Conservation (phyloP, 2,888 invertebrate species). For the Sminthurinus aureus region DNA sequence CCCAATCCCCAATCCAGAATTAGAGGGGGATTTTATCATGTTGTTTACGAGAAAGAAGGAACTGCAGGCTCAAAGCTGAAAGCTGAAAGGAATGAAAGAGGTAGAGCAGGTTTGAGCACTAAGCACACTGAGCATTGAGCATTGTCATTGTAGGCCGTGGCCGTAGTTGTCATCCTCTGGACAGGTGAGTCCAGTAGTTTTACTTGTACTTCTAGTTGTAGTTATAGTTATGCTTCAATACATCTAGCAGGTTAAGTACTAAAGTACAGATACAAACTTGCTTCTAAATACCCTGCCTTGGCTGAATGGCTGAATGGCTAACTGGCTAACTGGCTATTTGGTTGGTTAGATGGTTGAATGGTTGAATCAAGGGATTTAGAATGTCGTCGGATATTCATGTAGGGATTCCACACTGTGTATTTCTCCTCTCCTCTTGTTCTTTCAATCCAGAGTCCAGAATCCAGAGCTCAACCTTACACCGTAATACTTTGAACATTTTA, state of each 20-base stretch:
- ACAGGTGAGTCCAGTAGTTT: conserved; percentile 15
- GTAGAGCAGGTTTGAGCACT: not conserved
- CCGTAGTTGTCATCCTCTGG: conserved; percentile 8
- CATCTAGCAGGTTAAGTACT: too few relatives aligned
- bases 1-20: too few relatives aligned
- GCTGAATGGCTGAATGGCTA: not conserved
- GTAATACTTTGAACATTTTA: too few relatives aligned
- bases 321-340: not conserved
- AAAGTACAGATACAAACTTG: too few relatives aligned
- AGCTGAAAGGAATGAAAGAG: not conserved
- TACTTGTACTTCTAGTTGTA: not conserved
- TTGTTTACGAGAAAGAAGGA: not conserved
- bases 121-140: not conserved
- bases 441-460: too few relatives aligned
- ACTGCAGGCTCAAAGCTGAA: not conserved
- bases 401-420: not conserved
- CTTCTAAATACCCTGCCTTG: not conserved
- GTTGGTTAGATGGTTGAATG: not conserved
- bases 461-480: too few relatives aligned
- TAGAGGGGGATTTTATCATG: not conserved
- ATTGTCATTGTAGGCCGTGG: not conserved
- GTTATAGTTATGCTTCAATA: not conserved
- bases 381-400: conserved; percentile 17
- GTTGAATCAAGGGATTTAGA: conserved; percentile 19
- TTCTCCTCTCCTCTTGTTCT: not conserved